A percentile compares a stretch with the other conserved stretches of the same genome.
These are phyloP conservation scores for Leptinotarsa defecta DNA, from an alignment of 1,140 invertebrate genomes.

Conservation along the genomic window DNA sequence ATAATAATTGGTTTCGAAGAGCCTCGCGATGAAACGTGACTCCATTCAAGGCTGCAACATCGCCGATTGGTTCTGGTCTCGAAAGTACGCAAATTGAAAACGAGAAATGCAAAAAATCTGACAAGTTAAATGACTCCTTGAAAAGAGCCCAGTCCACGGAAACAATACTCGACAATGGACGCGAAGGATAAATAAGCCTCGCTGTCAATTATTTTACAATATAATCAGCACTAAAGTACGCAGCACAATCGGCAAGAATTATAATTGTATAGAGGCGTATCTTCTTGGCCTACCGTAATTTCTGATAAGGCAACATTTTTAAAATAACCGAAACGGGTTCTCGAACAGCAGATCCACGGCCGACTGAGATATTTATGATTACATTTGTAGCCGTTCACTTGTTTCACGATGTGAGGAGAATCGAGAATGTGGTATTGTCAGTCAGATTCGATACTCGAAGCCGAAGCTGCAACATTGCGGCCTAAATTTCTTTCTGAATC, in stretches of 20 bases:
- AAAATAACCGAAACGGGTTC: slow-evolving; percentile 48
- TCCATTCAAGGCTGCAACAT: neutral
- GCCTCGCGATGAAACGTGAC: neutral
- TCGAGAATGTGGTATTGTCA: slow-evolving; percentile 49
- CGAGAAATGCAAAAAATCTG: slow-evolving; percentile 25
- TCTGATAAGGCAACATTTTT: slow-evolving; percentile 48
- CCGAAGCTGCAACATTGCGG: slow-evolving; percentile 13
- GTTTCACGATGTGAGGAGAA: slow-evolving; percentile 50
- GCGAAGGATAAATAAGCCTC: slow-evolving; percentile 32
- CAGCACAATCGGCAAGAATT: slow-evolving; percentile 39
- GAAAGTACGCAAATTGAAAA: slow-evolving; percentile 24
- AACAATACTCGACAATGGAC: slow-evolving; percentile 26
- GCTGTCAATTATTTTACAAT: slow-evolving; percentile 45
- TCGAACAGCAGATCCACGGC: slow-evolving; percentile 44
- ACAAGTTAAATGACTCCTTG: slow-evolving; percentile 23
- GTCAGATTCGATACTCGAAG: slow-evolving; percentile 41
- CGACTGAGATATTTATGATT: slow-evolving; percentile 50
- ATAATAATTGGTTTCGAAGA: neutral
- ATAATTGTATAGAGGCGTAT: slow-evolving; percentile 44
- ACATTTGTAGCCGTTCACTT: slow-evolving; percentile 51
- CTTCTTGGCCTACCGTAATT: slow-evolving; percentile 36
- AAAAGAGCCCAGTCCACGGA: slow-evolving; percentile 24
- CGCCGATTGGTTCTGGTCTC: slow-evolving; percentile 18
- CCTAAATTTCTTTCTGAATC: neutral
- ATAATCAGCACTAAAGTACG: slow-evolving; percentile 45